phyloP scores from a whole-genome alignment of 2,113 vertebrate species.

The Oreochromis tanganicae region DNA sequence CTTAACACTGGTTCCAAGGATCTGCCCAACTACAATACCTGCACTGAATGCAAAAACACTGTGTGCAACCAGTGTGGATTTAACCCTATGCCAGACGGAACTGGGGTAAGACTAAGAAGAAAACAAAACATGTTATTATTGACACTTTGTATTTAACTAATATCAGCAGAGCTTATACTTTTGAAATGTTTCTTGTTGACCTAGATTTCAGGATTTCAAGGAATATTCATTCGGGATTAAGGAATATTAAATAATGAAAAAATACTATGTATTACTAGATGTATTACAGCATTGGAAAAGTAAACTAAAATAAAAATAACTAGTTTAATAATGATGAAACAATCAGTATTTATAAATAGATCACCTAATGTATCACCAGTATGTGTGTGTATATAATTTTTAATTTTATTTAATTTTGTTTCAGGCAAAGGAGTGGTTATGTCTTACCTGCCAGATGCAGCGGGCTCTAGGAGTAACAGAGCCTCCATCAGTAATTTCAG shows the following conservation, averaged over 20 bases:
- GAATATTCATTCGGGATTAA: neutral
- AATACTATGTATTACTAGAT: neutral
- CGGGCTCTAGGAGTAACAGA: conserved; percentile 78
- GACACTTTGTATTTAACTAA: conserved; percentile 6
- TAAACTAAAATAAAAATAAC: neutral
- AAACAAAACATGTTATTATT: neutral
- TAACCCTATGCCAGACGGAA: conserved; percentile 76
- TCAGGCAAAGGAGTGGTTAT: conserved; percentile 84
- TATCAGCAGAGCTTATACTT: neutral
- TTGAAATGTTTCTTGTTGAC: neutral
- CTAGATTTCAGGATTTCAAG: neutral
- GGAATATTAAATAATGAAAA: neutral
- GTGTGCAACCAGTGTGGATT: conserved; percentile 95
- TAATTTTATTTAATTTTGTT: neutral
- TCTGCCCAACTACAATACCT: conserved; percentile 84
- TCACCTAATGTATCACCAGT: neutral
- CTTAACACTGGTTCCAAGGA: conserved; percentile 76
- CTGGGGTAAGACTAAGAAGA: conserved; percentile 69
- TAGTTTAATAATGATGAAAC: neutral
- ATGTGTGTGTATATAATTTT: neutral
- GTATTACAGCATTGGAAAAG: neutral
- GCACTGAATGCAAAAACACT: conserved; percentile 85
- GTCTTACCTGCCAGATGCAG: conserved; percentile 93
- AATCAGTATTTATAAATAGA: neutral
- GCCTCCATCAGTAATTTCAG: conserved; percentile 34